These are phyloP conservation scores for Oryzias javanicus DNA, from an alignment of 2,113 vertebrate species.

Conservation along the genomic window DNA sequence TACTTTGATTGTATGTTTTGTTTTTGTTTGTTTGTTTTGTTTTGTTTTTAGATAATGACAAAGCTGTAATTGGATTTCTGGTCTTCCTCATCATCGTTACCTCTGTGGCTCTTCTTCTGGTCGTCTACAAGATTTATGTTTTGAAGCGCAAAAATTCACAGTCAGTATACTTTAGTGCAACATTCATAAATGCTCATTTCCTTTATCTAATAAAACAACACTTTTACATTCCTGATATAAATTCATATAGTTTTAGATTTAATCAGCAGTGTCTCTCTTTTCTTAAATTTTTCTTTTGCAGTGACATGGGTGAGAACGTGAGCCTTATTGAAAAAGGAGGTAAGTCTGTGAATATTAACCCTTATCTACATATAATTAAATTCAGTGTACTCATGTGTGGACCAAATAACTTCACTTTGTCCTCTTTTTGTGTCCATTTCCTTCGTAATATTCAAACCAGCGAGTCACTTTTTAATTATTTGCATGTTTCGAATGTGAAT, in stretches of 20 bases:
- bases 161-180: constrained; percentile 62
- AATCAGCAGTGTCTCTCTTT: background rate
- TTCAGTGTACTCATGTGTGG: background rate
- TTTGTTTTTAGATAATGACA: constrained; percentile 81
- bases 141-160: constrained; percentile 77
- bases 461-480: too few relatives aligned
- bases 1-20: background rate
- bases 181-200: background rate
- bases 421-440: background rate
- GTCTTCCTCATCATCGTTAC: constrained; percentile 86
- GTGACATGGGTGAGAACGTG: constrained; percentile 65
- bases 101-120: constrained; percentile 82
- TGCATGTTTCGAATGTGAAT: too few relatives aligned
- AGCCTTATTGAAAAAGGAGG: constrained; percentile 77
- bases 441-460: background rate
- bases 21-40: background rate
- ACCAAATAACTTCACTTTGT: background rate
- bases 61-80: constrained; percentile 85
- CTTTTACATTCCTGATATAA: background rate
- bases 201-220: background rate
- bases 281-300: constrained; percentile 18
- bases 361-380: background rate
- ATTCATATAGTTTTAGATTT: background rate
- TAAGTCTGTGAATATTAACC: constrained; percentile 61
- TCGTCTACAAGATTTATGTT: constrained; percentile 89